These are phyloP conservation scores for Colinus virginianus DNA, from an alignment of 2,113 vertebrate genomes.

Conservation along the genomic window DNA sequence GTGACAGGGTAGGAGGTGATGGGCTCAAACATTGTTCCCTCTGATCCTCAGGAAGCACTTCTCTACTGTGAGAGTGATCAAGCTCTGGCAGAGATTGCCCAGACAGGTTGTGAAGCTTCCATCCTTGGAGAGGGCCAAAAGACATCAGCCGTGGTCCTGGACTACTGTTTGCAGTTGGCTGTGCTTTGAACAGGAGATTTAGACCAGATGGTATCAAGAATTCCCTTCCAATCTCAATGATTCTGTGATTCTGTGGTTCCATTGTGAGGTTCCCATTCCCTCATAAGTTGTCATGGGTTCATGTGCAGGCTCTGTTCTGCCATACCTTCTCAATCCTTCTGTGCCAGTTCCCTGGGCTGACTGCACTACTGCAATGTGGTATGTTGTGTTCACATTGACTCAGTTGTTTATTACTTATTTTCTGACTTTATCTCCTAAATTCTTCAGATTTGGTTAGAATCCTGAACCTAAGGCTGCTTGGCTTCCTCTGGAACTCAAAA, in stretches of 20 bases:
- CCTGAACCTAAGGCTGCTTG: background rate
- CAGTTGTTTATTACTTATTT: background rate
- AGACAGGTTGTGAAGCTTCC: background rate
- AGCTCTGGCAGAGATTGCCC: accelerated
- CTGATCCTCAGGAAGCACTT: background rate
- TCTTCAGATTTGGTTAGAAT: background rate
- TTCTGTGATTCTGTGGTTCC: background rate
- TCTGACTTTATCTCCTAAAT: background rate
- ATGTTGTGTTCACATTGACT: background rate
- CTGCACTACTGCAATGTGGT: background rate
- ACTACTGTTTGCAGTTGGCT: background rate
- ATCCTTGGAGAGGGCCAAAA: background rate
- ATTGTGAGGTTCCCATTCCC: background rate
- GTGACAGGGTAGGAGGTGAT: background rate
- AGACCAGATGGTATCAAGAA: background rate
- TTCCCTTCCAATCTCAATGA: background rate
- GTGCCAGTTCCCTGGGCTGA: background rate
- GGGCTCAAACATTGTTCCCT: background rate
- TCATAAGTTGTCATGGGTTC: background rate
- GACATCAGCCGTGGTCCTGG: background rate
- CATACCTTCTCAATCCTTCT: background rate
- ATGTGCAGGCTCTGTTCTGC: background rate
- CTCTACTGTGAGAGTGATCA: background rate
- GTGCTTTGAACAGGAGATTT: background rate
- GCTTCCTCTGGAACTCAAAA: background rate